A percentile compares a stretch with the other conserved stretches of the same genome.
Conservation (phyloP, 2,888 invertebrate genomes). For the Eupithecia inturbata region DNA sequence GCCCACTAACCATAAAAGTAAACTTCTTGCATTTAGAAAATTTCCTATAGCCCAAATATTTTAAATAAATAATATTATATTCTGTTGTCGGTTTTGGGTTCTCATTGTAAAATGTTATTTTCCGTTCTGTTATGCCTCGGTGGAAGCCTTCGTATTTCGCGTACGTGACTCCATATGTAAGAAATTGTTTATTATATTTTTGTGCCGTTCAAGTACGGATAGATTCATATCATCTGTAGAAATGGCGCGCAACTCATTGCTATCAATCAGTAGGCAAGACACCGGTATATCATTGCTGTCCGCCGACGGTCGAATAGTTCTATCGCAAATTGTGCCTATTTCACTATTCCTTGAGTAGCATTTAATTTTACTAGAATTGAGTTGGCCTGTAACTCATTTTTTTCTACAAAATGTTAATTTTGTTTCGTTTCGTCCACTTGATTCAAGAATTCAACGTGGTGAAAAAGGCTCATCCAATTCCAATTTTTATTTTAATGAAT, state of each 20-base stretch:
- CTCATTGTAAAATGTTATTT: conserved; percentile 23
- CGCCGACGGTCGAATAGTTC: conserved; percentile 1
- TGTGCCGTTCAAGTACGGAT: not conserved
- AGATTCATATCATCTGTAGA: conserved; percentile 13
- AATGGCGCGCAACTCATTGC: conserved; percentile 10
- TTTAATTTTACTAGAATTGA: too few species aligned
- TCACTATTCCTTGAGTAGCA: not conserved
- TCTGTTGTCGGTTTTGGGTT: conserved; percentile 18
- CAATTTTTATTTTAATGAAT: not conserved
- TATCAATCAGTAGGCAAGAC: conserved; percentile 5
- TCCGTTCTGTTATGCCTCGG: conserved; percentile 34
- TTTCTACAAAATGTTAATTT: not conserved
- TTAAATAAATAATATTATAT: too few species aligned
- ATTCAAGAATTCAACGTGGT: not conserved
- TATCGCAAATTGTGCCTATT: not conserved
- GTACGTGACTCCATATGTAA: conserved; percentile 36
- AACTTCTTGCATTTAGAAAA: not conserved
- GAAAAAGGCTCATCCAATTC: not conserved
- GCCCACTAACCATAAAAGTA: not conserved
- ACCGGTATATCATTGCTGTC: not conserved
- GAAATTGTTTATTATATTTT: conserved; percentile 16
- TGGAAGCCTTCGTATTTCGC: conserved; percentile 36
- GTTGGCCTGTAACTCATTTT: too few species aligned
- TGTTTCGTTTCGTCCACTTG: not conserved
- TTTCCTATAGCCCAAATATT: not conserved